These are phyloP conservation scores for Brachirus orientalis DNA, from an alignment of 2,113 vertebrate genomes.

Conservation along the genomic window DNA sequence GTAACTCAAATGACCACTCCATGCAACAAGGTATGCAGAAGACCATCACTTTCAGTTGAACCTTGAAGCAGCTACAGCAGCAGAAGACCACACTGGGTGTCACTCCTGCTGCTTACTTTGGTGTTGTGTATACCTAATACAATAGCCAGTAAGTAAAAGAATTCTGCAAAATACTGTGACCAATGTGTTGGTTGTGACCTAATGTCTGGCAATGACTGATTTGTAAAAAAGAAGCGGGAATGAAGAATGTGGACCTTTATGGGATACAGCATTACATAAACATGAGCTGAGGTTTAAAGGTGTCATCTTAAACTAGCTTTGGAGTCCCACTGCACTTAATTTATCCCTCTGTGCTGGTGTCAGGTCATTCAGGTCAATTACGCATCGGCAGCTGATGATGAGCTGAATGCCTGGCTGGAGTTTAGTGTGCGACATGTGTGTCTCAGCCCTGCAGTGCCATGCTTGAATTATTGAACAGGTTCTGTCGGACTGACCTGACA, in stretches of 20 bases:
- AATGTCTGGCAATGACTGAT: neutral
- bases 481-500: conserved; percentile 53
- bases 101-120: no score
- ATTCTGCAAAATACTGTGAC: no score
- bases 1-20: no score
- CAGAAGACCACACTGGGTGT: no score
- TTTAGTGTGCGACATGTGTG: conserved; percentile 54
- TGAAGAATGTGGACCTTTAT: neutral
- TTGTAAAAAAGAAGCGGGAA: neutral
- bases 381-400: conserved; percentile 35
- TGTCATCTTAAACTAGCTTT: conserved; percentile 3
- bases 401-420: conserved; percentile 47
- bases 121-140: no score
- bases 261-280: conserved; percentile 7
- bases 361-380: conserved; percentile 63
- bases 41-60: no score
- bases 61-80: no score
- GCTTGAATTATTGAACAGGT: conserved; percentile 65
- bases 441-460: conserved; percentile 31
- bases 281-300: neutral
- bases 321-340: conserved; percentile 17
- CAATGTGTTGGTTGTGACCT: no score
- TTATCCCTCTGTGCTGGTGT: conserved; percentile 57
- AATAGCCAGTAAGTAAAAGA: no score
- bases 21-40: no score